These are phyloP conservation scores for Pterophyllum scalare DNA, from an alignment of 2,113 vertebrate species.

Conservation along the genomic window DNA sequence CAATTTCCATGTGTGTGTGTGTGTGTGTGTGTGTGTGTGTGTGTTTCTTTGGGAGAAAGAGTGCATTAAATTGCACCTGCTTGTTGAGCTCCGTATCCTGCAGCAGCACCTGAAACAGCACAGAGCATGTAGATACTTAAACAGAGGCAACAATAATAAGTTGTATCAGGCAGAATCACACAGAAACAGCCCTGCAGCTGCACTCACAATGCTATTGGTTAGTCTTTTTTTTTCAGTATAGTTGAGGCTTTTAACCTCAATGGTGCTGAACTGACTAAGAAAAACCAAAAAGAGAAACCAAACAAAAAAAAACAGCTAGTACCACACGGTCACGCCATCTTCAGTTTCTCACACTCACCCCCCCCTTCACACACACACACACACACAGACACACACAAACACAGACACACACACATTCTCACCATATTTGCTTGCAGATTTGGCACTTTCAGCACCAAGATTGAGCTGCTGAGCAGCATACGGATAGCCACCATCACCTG, in stretches of 20 bases:
- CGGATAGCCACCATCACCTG: conserved; percentile 76
- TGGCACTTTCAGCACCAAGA: conserved; percentile 68
- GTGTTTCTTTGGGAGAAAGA: neutral
- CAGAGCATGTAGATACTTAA: neutral
- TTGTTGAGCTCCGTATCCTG: conserved; percentile 62
- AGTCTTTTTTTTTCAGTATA: no score
- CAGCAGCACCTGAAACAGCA: conserved; percentile 58
- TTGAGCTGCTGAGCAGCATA: conserved; percentile 73
- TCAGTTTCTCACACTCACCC: neutral
- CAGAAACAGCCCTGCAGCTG: neutral
- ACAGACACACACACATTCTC: conserved; percentile 30
- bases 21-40: no score
- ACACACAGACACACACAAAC: no score
- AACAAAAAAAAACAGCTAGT: neutral
- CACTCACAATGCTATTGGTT: neutral
- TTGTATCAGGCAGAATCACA: neutral
- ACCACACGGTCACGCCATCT: neutral
- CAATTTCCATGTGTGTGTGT: neutral
- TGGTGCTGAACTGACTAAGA: neutral
- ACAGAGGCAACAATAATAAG: neutral
- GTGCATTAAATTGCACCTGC: conserved; percentile 54
- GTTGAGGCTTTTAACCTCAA: neutral
- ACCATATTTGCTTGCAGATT: conserved; percentile 78
- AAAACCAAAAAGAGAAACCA: neutral
- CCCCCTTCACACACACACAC: no score